Conservation (phyloP, 2,888 invertebrate species). For the Ctena decussata region DNA sequence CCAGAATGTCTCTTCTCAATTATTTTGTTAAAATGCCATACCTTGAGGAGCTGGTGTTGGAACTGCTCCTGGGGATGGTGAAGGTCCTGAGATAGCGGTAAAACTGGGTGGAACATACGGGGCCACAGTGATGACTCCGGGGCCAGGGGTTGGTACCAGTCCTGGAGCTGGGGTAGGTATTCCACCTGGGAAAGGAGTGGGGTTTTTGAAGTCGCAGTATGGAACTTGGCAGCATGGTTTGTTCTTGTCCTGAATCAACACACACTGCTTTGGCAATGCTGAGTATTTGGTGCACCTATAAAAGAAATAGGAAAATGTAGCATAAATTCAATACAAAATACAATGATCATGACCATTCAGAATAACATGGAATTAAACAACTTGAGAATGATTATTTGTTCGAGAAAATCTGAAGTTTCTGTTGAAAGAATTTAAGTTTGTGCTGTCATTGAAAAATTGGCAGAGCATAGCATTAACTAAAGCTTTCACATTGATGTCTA, state of each 20-base stretch:
- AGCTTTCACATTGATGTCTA: no score
- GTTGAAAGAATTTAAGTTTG: no score
- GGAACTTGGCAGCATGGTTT: slow-evolving; percentile 76
- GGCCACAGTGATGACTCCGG: slow-evolving; percentile 60
- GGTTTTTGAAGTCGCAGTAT: slow-evolving; percentile 75
- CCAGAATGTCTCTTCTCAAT: no score
- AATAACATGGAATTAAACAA: no score
- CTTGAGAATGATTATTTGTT: no score
- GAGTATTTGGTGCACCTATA: slow-evolving; percentile 71
- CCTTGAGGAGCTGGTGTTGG: slow-evolving; percentile 52
- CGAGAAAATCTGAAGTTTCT: no score
- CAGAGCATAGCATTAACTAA: no score
- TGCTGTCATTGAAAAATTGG: no score
- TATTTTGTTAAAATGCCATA: neutral
- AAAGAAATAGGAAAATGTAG: no score
- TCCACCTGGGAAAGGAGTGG: slow-evolving; percentile 75
- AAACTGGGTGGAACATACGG: slow-evolving; percentile 59
- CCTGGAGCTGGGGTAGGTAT: slow-evolving; percentile 61
- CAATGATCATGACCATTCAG: no score
- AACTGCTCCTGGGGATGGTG: slow-evolving; percentile 12
- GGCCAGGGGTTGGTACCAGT: slow-evolving; percentile 56
- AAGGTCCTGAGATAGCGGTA: slow-evolving; percentile 18
- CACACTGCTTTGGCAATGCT: slow-evolving; percentile 66
- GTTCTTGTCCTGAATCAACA: slow-evolving; percentile 69
- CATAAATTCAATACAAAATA: no score